Conservation (phyloP, 2,113 vertebrate genomes). For the Chelonoidis abingdonii region DNA sequence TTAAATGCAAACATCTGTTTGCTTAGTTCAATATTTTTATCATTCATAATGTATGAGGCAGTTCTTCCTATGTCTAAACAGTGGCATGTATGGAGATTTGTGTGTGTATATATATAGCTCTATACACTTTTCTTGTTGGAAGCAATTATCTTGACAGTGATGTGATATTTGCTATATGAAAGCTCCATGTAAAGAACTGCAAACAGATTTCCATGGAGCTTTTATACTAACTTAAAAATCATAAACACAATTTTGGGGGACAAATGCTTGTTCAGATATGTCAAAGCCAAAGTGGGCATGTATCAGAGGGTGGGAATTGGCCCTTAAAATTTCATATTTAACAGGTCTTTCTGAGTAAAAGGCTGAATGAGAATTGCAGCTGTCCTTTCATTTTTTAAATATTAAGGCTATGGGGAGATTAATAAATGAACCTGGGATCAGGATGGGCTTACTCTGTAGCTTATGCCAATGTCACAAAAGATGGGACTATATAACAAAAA, state of each 20-base stretch:
- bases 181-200: not conserved
- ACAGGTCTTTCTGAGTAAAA: not conserved
- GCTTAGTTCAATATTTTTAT: not conserved
- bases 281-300: not conserved
- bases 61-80: not conserved
- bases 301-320: not conserved
- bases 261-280: not conserved
- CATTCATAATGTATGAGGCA: not conserved
- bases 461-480: not conserved
- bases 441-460: not conserved
- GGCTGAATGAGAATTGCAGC: not conserved
- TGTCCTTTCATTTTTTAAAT: constrained; percentile 12
- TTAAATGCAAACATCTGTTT: not conserved
- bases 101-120: not conserved
- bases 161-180: not conserved
- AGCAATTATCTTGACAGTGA: not conserved
- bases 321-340: not conserved
- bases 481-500: not conserved
- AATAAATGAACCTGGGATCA: not conserved
- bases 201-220: not conserved
- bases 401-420: not conserved
- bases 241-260: not conserved
- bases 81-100: not conserved
- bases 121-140: not conserved
- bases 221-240: not conserved